Evolutionary conservation across 2,888 invertebrate genomes (phyloP).

Genomic region (Metallyticus violacea): DNA sequence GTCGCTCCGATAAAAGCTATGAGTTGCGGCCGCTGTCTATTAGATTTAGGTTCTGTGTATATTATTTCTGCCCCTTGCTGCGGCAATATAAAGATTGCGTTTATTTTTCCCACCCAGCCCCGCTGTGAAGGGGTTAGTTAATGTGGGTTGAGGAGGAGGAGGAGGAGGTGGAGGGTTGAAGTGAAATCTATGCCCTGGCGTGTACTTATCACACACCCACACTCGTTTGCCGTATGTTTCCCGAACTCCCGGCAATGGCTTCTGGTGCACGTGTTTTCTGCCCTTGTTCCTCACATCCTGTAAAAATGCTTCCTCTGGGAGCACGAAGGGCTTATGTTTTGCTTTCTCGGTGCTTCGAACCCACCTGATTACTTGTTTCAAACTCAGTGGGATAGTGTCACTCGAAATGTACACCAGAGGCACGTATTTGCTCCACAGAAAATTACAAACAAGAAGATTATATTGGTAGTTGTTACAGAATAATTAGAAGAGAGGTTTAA

Average conservation of each 20-base stretch:
- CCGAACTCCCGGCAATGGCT: background rate
- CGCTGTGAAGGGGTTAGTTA: background rate
- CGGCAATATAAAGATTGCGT: constrained; percentile 14
- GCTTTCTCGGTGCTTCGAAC: background rate
- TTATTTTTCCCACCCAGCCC: background rate
- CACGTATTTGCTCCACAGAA: no score
- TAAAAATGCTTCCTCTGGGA: background rate
- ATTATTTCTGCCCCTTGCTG: background rate
- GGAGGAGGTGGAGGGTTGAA: background rate
- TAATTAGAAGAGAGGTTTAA: no score
- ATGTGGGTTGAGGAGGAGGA: background rate
- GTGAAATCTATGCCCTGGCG: constrained; percentile 13
- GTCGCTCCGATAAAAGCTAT: background rate
- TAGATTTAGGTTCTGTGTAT: constrained; percentile 2
- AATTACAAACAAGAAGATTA: no score
- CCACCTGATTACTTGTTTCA: background rate
- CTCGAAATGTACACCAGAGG: no score
- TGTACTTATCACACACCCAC: constrained; percentile 15
- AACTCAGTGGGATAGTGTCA: no score
- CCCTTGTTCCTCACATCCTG: background rate
- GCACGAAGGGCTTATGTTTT: background rate
- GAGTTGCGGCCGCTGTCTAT: constrained; percentile 3
- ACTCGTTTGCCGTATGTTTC: background rate
- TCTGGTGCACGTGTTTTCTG: constrained; percentile 9
- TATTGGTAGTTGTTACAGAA: no score